Conservation (phyloP, 2,113 vertebrate species). For the Ammodytes dubius region DNA sequence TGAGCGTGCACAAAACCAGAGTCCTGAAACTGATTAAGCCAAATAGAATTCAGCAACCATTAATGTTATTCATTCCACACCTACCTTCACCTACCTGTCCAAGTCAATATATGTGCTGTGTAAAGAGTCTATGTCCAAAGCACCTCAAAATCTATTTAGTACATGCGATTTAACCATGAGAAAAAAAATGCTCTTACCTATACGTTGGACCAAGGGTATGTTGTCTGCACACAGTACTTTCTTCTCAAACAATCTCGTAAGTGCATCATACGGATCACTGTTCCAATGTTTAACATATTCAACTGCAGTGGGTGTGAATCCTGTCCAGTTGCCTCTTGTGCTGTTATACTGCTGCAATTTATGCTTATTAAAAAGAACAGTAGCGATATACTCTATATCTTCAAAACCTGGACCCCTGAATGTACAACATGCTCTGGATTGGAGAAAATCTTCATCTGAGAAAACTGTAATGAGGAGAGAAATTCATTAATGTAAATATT, state of each 20-base stretch:
- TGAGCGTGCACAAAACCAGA: too few relatives aligned
- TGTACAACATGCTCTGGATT: background rate
- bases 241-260: background rate
- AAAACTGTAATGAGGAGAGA: background rate
- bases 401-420: background rate
- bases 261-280: rapidly evolving
- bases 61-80: too few relatives aligned
- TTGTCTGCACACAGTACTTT: background rate
- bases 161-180: too few relatives aligned
- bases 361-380: background rate
- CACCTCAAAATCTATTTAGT: too few relatives aligned
- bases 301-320: background rate
- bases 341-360: background rate
- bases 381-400: background rate
- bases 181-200: background rate
- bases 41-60: too few relatives aligned
- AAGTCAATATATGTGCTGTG: too few relatives aligned
- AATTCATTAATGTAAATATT: too few relatives aligned
- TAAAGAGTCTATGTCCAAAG: too few relatives aligned
- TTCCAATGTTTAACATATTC: background rate
- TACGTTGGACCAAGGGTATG: background rate
- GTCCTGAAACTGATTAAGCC: too few relatives aligned
- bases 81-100: too few relatives aligned
- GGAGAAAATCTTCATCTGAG: background rate
- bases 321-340: background rate